A percentile compares a stretch with the other conserved stretches of the same genome.
These are phyloP conservation scores for Gobionotothen gibberifrons DNA, from an alignment of 2,797 vertebrate genomes.

Conservation along the genomic window DNA sequence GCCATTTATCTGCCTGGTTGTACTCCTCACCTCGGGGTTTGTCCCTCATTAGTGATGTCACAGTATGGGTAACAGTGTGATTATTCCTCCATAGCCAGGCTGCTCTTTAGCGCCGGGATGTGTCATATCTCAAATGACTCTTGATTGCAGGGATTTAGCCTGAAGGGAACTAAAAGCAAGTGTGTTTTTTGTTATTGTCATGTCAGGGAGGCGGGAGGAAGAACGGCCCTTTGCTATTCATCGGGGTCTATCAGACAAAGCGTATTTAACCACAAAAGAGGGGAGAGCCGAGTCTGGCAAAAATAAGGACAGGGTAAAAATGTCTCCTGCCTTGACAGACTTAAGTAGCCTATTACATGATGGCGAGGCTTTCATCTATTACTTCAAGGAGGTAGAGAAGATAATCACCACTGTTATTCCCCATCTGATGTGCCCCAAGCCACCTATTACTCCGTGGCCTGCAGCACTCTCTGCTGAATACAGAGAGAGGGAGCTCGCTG, in stretches of 20 bases:
- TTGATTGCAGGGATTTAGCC: slow-evolving; percentile 74
- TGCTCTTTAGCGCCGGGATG: slow-evolving; percentile 57
- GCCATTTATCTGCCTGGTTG: slow-evolving; percentile 50
- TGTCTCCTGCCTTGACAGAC: slow-evolving; percentile 77
- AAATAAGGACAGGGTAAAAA: slow-evolving; percentile 70
- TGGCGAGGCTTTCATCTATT: slow-evolving; percentile 81
- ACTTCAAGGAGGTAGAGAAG: slow-evolving; percentile 84
- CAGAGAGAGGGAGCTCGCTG: slow-evolving; percentile 33
- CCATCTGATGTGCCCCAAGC: slow-evolving; percentile 72
- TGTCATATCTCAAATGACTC: slow-evolving; percentile 74
- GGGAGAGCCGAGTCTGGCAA: slow-evolving; percentile 58
- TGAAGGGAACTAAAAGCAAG: slow-evolving; percentile 67
- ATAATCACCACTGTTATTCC: slow-evolving; percentile 82
- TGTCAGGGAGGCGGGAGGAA: slow-evolving; percentile 54
- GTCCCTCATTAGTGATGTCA: slow-evolving; percentile 72
- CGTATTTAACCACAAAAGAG: slow-evolving; percentile 77
- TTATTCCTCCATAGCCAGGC: slow-evolving; percentile 64
- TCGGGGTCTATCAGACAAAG: slow-evolving; percentile 75
- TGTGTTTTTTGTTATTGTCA: slow-evolving; percentile 62
- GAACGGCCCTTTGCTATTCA: slow-evolving; percentile 58
- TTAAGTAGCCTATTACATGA: slow-evolving; percentile 85
- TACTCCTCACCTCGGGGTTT: slow-evolving; percentile 48
- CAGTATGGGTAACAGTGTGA: slow-evolving; percentile 64
- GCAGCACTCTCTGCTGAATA: slow-evolving; percentile 61
- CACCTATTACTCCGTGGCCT: slow-evolving; percentile 77